These are phyloP conservation scores for Trichoplax adhaerens DNA, from an alignment of 37 sponge, comb jelly and placozoan species.

Conservation along the genomic window DNA sequence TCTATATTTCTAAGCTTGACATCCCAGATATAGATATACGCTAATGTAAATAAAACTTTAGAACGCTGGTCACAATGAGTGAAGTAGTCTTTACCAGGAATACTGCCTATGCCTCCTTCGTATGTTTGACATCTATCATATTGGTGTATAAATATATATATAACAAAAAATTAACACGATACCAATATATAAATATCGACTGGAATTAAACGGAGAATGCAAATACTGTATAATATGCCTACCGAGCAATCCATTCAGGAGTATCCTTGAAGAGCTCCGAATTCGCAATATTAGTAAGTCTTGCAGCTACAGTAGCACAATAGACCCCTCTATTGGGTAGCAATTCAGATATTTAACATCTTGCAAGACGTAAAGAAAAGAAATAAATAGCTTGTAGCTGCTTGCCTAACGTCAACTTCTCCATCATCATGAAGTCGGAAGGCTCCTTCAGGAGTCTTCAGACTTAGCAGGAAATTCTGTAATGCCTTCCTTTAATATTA, in stretches of 20 bases:
- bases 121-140: slow-evolving; percentile 68
- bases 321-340: slow-evolving; percentile 51
- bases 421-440: slow-evolving; percentile 91
- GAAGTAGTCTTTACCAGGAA: too few species aligned
- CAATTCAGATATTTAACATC: neutral
- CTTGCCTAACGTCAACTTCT: slow-evolving; percentile 76
- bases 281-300: slow-evolving; percentile 40
- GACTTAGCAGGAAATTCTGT: slow-evolving; percentile 21
- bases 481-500: neutral
- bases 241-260: slow-evolving; percentile 54
- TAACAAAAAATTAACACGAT: too few species aligned
- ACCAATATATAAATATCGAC: too few species aligned
- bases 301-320: slow-evolving; percentile 63
- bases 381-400: neutral
- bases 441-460: slow-evolving; percentile 68
- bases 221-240: too few species aligned
- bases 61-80: too few species aligned
- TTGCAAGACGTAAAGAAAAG: neutral
- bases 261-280: slow-evolving; percentile 44
- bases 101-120: slow-evolving; percentile 33
- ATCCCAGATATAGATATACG: too few species aligned
- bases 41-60: too few species aligned
- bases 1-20: too few species aligned
- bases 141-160: too few species aligned
- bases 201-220: too few species aligned